These are phyloP conservation scores for Pseudomugil tenellus DNA, from an alignment of 2,797 vertebrate species.

Conservation along the genomic window DNA sequence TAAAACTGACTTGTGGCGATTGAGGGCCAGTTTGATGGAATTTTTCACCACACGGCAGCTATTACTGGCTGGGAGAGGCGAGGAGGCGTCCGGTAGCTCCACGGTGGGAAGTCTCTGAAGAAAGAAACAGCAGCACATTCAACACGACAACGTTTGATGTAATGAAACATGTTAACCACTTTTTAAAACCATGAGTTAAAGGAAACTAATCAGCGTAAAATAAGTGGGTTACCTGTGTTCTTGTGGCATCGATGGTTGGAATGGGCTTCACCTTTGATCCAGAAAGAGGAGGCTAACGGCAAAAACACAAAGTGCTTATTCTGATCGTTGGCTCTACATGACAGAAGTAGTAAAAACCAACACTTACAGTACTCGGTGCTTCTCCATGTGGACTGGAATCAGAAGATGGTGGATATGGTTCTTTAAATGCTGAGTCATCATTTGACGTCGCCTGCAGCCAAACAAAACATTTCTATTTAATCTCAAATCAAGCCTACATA, in stretches of 20 bases:
- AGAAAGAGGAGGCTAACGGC: constrained; percentile 74
- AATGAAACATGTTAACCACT: neutral
- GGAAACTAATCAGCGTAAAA: neutral
- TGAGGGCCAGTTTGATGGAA: constrained; percentile 96
- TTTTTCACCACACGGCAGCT: constrained; percentile 92
- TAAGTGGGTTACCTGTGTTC: constrained; percentile 87
- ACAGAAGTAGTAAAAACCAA: neutral
- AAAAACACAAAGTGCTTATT: neutral
- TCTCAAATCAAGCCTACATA: no score
- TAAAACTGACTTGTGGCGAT: constrained; percentile 84
- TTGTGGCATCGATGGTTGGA: constrained; percentile 88
- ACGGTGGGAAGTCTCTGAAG: constrained; percentile 93
- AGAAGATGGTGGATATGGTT: constrained; percentile 76
- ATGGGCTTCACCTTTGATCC: constrained; percentile 86
- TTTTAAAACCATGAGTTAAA: neutral
- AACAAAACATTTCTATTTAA: neutral
- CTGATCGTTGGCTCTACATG: neutral
- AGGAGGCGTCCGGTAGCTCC: constrained; percentile 95
- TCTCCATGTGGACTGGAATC: constrained; percentile 75
- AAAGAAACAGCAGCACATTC: constrained; percentile 11
- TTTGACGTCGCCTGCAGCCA: constrained; percentile 55
- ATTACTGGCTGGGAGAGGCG: constrained; percentile 92
- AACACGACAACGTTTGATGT: neutral
- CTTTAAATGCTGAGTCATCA: constrained; percentile 85
- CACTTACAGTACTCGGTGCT: constrained; percentile 63